Base-by-base conservation (phyloP, 30 jellyfish, hydroid and myxozoan species). In the Rhopilema esculentum region DNA sequence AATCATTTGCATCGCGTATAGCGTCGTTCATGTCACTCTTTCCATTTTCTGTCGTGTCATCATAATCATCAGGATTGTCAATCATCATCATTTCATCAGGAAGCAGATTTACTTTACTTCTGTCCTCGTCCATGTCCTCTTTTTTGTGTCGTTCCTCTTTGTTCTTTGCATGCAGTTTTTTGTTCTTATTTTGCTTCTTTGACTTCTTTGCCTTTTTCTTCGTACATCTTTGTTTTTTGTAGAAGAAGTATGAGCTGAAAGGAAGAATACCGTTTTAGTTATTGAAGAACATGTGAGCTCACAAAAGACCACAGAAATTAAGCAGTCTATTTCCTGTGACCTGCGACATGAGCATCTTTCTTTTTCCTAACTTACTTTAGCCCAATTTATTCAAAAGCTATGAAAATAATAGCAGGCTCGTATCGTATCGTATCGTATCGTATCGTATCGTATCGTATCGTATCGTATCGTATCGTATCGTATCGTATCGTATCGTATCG, bases 191-290 rank as follows among this genome's bases (percentile, higher is more conserved):
- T 21, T 23, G 8, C 51, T 15, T 49, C 72, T 27, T n/a, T 15
- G 20, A 17, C 50, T 76, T 76, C 68, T 71, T 26, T 51, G 21
- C 61, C 86, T 76, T 76, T 23, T 76, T 50, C 27, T 76, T 63
- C 0, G 24, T 74, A 53, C 86, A 76, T 40, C 29, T 12, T 21
- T 76, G 33, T 18, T 57, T 57, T 31, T 76, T 76, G 57, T 76
- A 76, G 23, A 76, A 19, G 75, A 76, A 76, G 86, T 40, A 76
- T 21, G 86, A 49, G 17, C 86, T 76, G 57, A 16, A 52, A 74
- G 40, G 24, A 49, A 31, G 23, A 0, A 8, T 23, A n/a, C 12
- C 6, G 32, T 20, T 0, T 22, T 0, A 16, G 21, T 66, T 66
- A 63, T 63, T 63, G 72, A 16, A 6, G 24, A 63, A 63, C 72